Evolutionary conservation across 2,888 invertebrate species (phyloP).

Genomic region (Pammene fasciana): DNA sequence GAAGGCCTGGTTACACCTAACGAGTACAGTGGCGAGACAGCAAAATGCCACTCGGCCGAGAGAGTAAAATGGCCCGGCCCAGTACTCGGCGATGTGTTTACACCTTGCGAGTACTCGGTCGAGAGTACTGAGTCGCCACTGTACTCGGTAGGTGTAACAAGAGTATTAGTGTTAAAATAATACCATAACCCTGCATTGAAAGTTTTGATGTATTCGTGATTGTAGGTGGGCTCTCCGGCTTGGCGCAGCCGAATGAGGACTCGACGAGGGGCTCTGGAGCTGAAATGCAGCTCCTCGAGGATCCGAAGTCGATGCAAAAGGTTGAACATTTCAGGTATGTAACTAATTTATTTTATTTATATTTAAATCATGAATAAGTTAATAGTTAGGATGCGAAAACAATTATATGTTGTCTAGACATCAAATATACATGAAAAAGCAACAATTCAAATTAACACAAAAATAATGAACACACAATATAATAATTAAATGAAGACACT

Average conservation of each 20-base stretch:
- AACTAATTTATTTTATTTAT: neutral
- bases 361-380: no score
- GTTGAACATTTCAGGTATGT: constrained; percentile 70
- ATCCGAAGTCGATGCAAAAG: constrained; percentile 58
- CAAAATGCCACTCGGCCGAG: no score
- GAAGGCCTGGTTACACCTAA: no score
- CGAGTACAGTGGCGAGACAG: no score
- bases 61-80: no score
- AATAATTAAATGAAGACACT: no score
- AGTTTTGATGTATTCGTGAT: neutral
- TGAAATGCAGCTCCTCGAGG: constrained; percentile 57
- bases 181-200: neutral
- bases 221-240: constrained; percentile 58
- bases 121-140: no score
- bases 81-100: no score
- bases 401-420: neutral
- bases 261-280: constrained; percentile 53
- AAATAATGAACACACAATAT: no score
- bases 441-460: no score
- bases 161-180: neutral
- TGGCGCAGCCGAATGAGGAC: constrained; percentile 58
- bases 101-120: no score
- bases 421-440: neutral
- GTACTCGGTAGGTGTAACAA: no score
- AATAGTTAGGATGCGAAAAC: neutral